Conservation (phyloP, 1,140 invertebrate species). For the Brachionus sp. region DNA sequence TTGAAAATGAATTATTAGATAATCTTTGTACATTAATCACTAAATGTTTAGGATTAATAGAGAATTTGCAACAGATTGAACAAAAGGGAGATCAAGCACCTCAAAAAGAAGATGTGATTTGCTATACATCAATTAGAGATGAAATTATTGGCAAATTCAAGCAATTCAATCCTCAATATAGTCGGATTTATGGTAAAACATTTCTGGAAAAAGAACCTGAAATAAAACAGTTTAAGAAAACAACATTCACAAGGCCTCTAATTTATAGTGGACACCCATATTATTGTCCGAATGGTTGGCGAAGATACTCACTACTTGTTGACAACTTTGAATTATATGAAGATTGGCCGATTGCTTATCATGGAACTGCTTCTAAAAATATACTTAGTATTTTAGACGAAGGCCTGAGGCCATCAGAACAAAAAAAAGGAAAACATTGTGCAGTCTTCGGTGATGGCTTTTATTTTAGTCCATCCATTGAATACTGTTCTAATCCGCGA, state of each 20-base stretch:
- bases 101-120: not conserved
- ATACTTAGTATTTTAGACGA: not conserved
- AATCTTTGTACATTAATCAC: too few relatives aligned
- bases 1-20: too few relatives aligned
- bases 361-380: not conserved
- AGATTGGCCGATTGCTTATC: slow-evolving; percentile 6
- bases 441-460: not conserved
- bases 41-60: too few relatives aligned
- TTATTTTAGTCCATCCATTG: not conserved
- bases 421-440: not conserved
- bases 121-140: not conserved
- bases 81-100: too few relatives aligned
- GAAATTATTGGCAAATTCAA: not conserved
- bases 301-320: not conserved
- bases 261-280: too few relatives aligned
- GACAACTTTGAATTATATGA: not conserved
- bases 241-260: not conserved
- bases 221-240: not conserved
- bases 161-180: not conserved
- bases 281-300: not conserved
- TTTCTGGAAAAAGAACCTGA: not conserved
- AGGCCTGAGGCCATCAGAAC: not conserved
- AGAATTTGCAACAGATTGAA: too few relatives aligned
- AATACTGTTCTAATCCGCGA: not conserved
- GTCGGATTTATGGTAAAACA: not conserved